These are phyloP conservation scores for Andrena bucephala DNA, from an alignment of 2,888 invertebrate species.

Conservation along the genomic window DNA sequence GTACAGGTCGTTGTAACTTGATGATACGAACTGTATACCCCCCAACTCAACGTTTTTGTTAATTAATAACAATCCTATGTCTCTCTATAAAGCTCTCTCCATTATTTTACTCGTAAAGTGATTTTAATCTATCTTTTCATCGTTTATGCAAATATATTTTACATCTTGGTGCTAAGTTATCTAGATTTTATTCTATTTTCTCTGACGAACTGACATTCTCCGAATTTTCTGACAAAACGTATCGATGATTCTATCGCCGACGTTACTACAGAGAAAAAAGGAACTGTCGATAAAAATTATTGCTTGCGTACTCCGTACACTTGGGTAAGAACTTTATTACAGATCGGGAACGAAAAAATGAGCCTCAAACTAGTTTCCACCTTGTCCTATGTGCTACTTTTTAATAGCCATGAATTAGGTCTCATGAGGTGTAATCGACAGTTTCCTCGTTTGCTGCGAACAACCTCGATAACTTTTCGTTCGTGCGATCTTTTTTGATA, in stretches of 20 bases:
- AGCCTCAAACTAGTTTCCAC: constrained; percentile 51
- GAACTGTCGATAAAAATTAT: not conserved
- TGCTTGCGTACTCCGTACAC: no score
- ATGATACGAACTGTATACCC: constrained; percentile 46
- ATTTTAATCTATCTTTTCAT: not conserved
- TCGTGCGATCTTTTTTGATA: constrained; percentile 49
- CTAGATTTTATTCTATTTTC: not conserved
- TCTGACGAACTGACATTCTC: not conserved
- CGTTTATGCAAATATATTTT: not conserved
- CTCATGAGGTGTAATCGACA: constrained; percentile 64
- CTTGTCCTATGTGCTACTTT: constrained; percentile 58
- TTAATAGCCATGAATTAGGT: constrained; percentile 68
- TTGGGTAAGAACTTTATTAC: not conserved
- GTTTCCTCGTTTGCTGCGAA: constrained; percentile 66
- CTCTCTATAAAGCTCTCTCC: constrained; percentile 31
- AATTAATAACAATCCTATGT: constrained; percentile 67
- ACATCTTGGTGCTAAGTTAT: not conserved
- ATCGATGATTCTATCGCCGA: not conserved
- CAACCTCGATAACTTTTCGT: constrained; percentile 65
- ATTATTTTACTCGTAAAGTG: not conserved
- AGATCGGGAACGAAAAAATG: constrained; percentile 11
- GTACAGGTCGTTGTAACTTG: constrained; percentile 68
- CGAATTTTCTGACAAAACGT: not conserved
- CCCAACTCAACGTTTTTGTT: constrained; percentile 50
- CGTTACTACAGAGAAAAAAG: not conserved